Base-by-base conservation (phyloP, 2,113 vertebrate species). In the Aegithalos caudatus region DNA sequence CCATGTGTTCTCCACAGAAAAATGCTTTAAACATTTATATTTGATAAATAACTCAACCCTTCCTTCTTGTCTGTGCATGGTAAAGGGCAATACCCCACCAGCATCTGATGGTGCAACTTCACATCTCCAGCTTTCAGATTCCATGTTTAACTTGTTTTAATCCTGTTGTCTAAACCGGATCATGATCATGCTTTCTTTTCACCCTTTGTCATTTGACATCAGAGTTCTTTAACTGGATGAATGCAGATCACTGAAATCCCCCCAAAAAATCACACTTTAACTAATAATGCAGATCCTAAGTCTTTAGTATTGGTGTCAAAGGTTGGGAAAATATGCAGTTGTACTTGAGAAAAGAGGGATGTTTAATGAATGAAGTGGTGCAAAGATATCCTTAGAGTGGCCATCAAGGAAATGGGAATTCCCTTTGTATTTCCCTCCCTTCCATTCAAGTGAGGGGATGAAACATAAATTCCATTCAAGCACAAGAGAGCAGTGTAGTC, bases 151-250 rank as follows among this genome's bases (percentile, higher is more conserved):
- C 31, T 81, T 12, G 16, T 81, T 37, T 81, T 47, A 85, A 50
- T 29, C 0, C 0, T 28, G 11, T 31, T 50, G 20, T 19, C 12
- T 14, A 61, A 78, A 5, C 40, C 11, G 7, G 7, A 28, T 62
- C 74, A 24, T 53, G 20, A 66, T 12, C 53, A 12, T 15, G 7
- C 8, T 61, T 61, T 53, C 27, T 69, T 78, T 69, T 65, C 73
- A 16, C 17, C 8, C 28, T 42, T 51, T 38, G 11, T 40, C 16
- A 65, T 86, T 73, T 73, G 28, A 31, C 4, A 38, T 31, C 28
- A 14, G 3, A 19, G 7, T 45, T 64, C 33, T 83, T 72, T 77
- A 48, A 37, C 15, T 69, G 45, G 6, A 27, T 57, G 28, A 81
- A 81, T 61, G 8, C 8, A 45, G 22, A 73, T 37, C 10, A 28